Conservation (phyloP, 1,140 invertebrate genomes). For the Ostrea edulis region DNA sequence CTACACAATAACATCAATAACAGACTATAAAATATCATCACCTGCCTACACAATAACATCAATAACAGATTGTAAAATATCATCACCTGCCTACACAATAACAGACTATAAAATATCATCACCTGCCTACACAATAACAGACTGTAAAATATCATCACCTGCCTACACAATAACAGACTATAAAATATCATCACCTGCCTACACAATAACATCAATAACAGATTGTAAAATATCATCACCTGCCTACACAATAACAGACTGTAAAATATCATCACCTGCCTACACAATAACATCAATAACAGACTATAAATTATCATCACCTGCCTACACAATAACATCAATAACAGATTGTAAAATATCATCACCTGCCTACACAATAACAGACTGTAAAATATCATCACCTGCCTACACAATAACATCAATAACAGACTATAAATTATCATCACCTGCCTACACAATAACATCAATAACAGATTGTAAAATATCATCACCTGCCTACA, state of each 20-base stretch:
- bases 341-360: too few species aligned
- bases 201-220: constrained; percentile 58
- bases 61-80: too few species aligned
- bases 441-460: constrained; percentile 87
- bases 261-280: constrained; percentile 96
- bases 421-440: too few species aligned
- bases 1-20: constrained; percentile 60
- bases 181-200: too few species aligned
- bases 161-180: too few species aligned
- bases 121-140: too few species aligned
- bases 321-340: too few species aligned
- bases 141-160: constrained; percentile 87
- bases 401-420: too few species aligned
- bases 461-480: background rate
- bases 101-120: too few species aligned
- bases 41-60: too few species aligned
- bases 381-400: constrained; percentile 70
- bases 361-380: too few species aligned
- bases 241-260: too few species aligned
- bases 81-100: constrained; percentile 87
- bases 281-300: constrained; percentile 72
- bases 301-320: constrained; percentile 86
- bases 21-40: constrained; percentile 70
- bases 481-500: constrained; percentile 93
- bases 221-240: constrained; percentile 72